These are phyloP conservation scores for Poliocrania exsul DNA, from an alignment of 2,797 vertebrate genomes.

Conservation along the genomic window DNA sequence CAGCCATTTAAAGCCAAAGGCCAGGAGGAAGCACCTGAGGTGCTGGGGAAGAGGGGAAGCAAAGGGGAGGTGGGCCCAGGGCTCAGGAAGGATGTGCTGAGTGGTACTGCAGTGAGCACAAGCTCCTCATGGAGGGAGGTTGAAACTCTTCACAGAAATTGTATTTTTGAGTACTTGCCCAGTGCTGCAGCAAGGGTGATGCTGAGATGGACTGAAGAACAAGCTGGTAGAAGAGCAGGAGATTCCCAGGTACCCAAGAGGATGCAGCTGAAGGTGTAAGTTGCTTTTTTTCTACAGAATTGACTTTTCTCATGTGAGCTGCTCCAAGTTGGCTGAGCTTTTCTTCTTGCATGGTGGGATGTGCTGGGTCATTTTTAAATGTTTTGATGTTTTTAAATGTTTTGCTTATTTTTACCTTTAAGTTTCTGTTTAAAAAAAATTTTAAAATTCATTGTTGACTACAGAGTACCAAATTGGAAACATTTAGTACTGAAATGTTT, in stretches of 20 bases:
- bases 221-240: background rate
- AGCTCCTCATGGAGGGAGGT: background rate
- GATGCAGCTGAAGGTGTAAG: background rate
- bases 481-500: background rate
- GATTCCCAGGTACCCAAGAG: background rate
- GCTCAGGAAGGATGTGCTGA: background rate
- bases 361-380: background rate
- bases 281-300: background rate
- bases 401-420: background rate
- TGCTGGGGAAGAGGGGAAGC: background rate
- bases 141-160: background rate
- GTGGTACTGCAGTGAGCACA: background rate
- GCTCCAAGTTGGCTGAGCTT: background rate
- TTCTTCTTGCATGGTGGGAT: background rate
- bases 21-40: accelerated
- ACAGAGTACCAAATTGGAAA: background rate
- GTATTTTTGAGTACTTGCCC: background rate
- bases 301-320: background rate
- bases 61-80: accelerated
- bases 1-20: background rate
- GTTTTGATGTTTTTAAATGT: background rate
- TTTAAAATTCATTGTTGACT: background rate
- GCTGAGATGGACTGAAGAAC: background rate
- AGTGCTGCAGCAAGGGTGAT: background rate
- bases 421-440: background rate